phyloP scores from a whole-genome alignment of 2,113 vertebrate genomes.

The Strix aluco region DNA sequence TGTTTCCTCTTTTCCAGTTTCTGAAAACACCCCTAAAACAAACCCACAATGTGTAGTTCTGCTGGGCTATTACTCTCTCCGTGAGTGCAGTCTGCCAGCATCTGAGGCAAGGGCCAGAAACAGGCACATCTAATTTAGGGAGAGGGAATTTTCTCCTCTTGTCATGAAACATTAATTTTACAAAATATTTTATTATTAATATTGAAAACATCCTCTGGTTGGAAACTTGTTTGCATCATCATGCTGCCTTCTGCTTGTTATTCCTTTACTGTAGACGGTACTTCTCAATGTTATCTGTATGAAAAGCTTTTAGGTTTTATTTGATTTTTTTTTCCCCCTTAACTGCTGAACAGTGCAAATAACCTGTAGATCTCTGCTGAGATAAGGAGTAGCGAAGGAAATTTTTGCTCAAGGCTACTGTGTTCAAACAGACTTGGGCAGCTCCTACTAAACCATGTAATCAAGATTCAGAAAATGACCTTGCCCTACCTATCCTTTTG shows the following conservation, averaged over 20 bases:
- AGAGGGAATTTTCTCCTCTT: background rate
- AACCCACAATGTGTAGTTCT: background rate
- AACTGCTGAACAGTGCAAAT: slow-evolving; percentile 18
- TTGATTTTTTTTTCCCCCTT: background rate
- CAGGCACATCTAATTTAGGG: background rate
- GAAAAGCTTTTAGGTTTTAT: slow-evolving; percentile 16
- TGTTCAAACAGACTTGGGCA: background rate
- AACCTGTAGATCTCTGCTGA: slow-evolving; percentile 28
- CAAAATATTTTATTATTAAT: background rate
- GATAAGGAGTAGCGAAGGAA: slow-evolving; percentile 3
- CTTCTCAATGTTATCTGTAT: background rate
- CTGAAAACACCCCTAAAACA: background rate
- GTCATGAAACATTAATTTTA: background rate
- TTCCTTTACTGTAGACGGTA: background rate
- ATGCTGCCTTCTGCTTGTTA: slow-evolving; percentile 3
- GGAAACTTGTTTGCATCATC: background rate
- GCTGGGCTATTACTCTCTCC: background rate
- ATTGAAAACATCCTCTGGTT: background rate
- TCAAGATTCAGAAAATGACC: slow-evolving; percentile 19
- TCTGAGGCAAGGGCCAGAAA: background rate
- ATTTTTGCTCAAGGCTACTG: slow-evolving; percentile 44
- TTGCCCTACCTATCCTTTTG: background rate
- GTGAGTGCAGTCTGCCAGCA: background rate
- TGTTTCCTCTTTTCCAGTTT: background rate
- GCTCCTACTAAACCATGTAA: background rate